phyloP scores from a whole-genome alignment of 2,888 invertebrate genomes.

The Torymus auratus region DNA sequence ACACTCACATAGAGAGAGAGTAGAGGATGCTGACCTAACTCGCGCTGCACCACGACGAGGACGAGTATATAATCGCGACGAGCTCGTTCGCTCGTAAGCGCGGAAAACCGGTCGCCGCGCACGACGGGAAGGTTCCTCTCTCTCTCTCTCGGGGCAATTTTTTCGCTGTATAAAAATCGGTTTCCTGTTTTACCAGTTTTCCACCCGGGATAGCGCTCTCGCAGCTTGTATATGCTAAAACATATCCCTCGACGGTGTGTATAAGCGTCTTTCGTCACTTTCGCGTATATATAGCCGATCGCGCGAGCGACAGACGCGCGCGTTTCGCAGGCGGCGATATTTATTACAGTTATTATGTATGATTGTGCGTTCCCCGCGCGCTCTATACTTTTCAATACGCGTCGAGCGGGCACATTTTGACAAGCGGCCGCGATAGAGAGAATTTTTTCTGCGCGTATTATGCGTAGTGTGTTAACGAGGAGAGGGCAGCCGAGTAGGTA shows the following conservation, averaged over 20 bases:
- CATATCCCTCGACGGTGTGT: too few species aligned
- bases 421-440: too few species aligned
- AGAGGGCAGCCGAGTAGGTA: neutral
- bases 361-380: neutral
- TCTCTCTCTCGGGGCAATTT: neutral
- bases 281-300: too few species aligned
- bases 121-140: neutral
- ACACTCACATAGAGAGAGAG: neutral
- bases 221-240: neutral
- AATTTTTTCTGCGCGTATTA: too few species aligned
- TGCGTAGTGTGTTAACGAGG: constrained; percentile 5
- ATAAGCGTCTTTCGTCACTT: too few species aligned
- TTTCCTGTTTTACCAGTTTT: constrained; percentile 58
- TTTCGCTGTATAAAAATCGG: constrained; percentile 34
- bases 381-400: too few species aligned
- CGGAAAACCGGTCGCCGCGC: constrained; percentile 39
- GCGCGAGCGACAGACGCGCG: too few species aligned
- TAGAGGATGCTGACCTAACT: constrained; percentile 25
- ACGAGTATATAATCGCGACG: neutral
- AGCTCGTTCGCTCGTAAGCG: neutral
- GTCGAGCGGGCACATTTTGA: too few species aligned
- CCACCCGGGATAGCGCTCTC: neutral
- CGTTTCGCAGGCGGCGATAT: neutral
- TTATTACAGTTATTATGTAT: neutral
- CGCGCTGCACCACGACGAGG: neutral